Evolutionary conservation across 2,888 invertebrate genomes (phyloP), one percentile per base, ranked within the genome.

Genomic region (Schizaphis graminum): DNA sequence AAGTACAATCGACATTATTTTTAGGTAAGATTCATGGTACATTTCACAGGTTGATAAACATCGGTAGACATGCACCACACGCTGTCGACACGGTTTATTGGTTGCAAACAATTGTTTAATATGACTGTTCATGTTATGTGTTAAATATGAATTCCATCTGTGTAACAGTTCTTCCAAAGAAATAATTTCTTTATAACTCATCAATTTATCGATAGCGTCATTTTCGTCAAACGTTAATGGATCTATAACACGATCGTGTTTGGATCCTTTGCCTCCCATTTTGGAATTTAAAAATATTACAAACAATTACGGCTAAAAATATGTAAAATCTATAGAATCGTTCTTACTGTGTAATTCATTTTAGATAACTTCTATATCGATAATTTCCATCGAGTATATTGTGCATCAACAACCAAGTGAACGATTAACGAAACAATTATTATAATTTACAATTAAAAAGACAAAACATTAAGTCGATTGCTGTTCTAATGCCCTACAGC

Each of bases 191-290:
- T 94, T 94, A 28, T 53, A 94, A 21, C 7, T 49, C 94, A 94
- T 91, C 49, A 94, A 61, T 41, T 61, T 90, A 67, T 94, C 86
- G 28, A 94, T 91, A 41, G 67, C 49, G 28, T 94, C 94, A 41
- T 5, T 26, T 94, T 94, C 94, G 0, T 94, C 94, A 2, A 28
- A 28, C 5, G 89, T 85, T 67, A 94, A 61, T 41, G 57, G 47
- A 11, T 86, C 85, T 41, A 94, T 11, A 35, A 77, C 77, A 53
- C 49, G 47, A n/a, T 57, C n/a, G 26, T 61, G 85, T 90, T 94
- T 94, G 5, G 90, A 90, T 87, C 86, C 86, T 91, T 94, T 94
- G 61, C 49, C 85, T 26, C 94, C 94, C 94, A 94, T 94, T 86
- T 87, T 92, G 21, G 56, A 35, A 24, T 77, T 77, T 77, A 77